A percentile compares a stretch with the other conserved stretches of the same genome.
phyloP scores from a whole-genome alignment of 2,113 vertebrate species.

The Sigmodon hispidus region DNA sequence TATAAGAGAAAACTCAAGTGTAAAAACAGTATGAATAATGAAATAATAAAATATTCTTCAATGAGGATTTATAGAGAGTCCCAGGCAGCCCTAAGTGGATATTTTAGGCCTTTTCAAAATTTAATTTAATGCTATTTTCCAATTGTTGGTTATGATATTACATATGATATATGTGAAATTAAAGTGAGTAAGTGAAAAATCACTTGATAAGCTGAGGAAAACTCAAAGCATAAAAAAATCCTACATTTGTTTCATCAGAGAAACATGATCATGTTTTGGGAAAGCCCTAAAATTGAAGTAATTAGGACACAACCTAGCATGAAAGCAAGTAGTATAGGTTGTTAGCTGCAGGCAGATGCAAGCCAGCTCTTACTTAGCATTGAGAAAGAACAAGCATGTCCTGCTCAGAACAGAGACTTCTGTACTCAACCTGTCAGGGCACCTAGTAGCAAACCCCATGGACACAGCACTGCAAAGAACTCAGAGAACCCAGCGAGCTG shows the following conservation, averaged over 20 bases:
- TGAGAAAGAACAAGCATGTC: neutral
- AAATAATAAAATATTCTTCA: neutral
- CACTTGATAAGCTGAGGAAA: constrained; percentile 12
- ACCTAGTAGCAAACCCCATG: neutral
- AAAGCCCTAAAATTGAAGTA: neutral
- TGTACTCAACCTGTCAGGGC: neutral
- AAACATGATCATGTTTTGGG: neutral
- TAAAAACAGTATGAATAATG: neutral
- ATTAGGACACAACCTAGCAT: neutral
- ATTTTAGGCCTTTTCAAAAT: constrained; percentile 15
- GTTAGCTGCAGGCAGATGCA: neutral
- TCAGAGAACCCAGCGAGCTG: neutral
- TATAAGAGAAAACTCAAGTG: constrained; percentile 23
- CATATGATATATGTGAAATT: neutral
- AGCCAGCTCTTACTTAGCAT: neutral
- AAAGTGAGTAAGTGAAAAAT: neutral
- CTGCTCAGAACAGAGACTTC: neutral
- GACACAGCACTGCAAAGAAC: neutral
- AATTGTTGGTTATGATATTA: neutral
- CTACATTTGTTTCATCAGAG: neutral
- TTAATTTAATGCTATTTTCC: neutral
- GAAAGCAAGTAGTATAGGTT: neutral
- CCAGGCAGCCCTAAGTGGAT: neutral
- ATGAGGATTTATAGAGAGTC: neutral
- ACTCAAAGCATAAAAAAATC: neutral